phyloP scores from a whole-genome alignment of 2,888 invertebrate genomes.

The Eupeodes latifasciatus region DNA sequence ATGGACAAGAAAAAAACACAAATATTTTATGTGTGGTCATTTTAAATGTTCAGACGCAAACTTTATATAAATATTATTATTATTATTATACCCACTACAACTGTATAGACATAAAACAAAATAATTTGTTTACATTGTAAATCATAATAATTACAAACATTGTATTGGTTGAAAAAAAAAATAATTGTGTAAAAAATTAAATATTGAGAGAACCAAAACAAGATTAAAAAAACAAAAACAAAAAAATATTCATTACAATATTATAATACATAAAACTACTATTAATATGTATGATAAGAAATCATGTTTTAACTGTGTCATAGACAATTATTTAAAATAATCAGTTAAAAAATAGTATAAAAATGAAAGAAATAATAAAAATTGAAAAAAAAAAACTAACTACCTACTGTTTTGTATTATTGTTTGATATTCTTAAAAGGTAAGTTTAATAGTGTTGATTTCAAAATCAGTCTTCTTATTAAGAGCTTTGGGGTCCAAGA shows the following conservation, averaged over 20 bases:
- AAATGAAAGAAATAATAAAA: conserved; percentile 73
- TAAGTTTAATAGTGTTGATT: no score
- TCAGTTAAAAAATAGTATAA: conserved; percentile 71
- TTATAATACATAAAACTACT: conserved; percentile 69
- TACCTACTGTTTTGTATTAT: conserved; percentile 15
- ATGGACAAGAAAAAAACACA: conserved; percentile 13
- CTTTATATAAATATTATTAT: conserved; percentile 30
- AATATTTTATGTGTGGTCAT: conserved; percentile 47
- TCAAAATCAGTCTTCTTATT: no score
- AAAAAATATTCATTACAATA: conserved; percentile 67
- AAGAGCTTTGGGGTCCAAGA: no score
- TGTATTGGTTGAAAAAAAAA: conserved; percentile 57
- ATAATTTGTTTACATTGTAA: conserved; percentile 60
- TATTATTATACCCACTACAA: conserved; percentile 19
- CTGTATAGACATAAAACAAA: conserved; percentile 54
- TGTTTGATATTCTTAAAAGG: neutral
- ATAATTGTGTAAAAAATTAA: conserved; percentile 42
- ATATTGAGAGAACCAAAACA: conserved; percentile 57
- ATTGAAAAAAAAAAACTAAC: conserved; percentile 55
- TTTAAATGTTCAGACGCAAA: conserved; percentile 48
- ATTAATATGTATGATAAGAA: conserved; percentile 70
- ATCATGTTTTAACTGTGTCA: conserved; percentile 76
- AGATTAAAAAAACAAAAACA: conserved; percentile 40
- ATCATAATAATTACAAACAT: conserved; percentile 48
- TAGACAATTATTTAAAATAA: conserved; percentile 76